These are phyloP conservation scores for Macaria notata DNA, from an alignment of 2,888 invertebrate genomes.

Conservation along the genomic window DNA sequence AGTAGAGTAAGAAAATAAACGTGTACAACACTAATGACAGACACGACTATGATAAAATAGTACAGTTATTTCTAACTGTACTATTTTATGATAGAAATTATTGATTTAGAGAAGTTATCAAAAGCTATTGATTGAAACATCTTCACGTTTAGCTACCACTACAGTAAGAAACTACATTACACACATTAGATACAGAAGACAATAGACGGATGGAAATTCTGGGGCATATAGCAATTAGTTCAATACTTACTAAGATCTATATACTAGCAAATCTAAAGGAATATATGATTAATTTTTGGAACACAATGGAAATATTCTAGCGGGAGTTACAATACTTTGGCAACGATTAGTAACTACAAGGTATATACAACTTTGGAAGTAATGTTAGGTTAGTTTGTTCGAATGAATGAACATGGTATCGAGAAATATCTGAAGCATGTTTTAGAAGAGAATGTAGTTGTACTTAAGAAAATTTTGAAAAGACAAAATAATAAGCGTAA, in stretches of 20 bases:
- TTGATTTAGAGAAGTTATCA: neutral
- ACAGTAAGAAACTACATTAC: slow-evolving; percentile 70
- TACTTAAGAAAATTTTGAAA: neutral
- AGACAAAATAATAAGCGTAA: slow-evolving; percentile 31
- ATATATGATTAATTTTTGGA: slow-evolving; percentile 32
- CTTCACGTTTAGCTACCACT: slow-evolving; percentile 52
- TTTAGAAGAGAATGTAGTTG: no score
- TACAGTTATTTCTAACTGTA: no score
- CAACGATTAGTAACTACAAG: slow-evolving; percentile 41
- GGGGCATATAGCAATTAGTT: slow-evolving; percentile 76
- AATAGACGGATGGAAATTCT: slow-evolving; percentile 83
- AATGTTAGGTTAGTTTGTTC: neutral
- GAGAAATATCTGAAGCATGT: neutral
- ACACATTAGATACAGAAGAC: slow-evolving; percentile 77
- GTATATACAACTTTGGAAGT: slow-evolving; percentile 40
- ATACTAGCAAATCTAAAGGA: slow-evolving; percentile 37
- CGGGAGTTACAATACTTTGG: slow-evolving; percentile 45
- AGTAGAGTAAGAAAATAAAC: no score
- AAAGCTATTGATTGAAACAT: slow-evolving; percentile 42
- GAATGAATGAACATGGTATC: neutral
- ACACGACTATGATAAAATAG: no score
- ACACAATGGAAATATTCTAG: slow-evolving; percentile 32
- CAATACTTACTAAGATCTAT: slow-evolving; percentile 47
- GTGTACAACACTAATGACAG: no score
- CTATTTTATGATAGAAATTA: no score